Conservation (phyloP, 2,797 vertebrate genomes). For the Austrolebias charrua region DNA sequence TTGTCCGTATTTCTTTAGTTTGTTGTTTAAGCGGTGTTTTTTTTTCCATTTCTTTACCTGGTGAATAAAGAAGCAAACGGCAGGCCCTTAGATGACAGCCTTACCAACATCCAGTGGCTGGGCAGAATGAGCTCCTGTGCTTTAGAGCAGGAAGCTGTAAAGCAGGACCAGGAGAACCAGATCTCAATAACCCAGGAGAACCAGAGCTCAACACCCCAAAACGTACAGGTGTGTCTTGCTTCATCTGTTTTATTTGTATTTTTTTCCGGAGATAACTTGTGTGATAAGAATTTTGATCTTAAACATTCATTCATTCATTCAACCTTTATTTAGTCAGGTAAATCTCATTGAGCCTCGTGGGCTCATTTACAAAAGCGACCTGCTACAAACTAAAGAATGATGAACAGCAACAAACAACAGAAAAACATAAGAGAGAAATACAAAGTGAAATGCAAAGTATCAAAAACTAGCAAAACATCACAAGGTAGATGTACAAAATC, state of each 20-base stretch:
- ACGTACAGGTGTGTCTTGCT: slow-evolving; percentile 55
- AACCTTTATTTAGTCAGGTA: no score
- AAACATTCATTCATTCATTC: no score
- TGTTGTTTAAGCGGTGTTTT: not conserved
- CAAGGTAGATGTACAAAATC: no score
- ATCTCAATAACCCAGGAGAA: slow-evolving; percentile 60
- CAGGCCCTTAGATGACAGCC: slow-evolving; percentile 83
- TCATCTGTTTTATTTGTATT: no score
- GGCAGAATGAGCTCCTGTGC: slow-evolving; percentile 83
- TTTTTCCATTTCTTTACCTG: slow-evolving; percentile 15
- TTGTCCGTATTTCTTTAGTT: not conserved
- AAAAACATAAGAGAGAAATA: no score
- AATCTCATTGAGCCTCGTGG: no score
- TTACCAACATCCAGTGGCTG: slow-evolving; percentile 93
- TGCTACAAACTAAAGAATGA: no score
- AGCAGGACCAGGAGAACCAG: slow-evolving; percentile 83
- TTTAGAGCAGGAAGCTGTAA: slow-evolving; percentile 67
- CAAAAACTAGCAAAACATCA: no score
- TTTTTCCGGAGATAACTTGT: no score
- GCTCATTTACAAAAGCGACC: no score
- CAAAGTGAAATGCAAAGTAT: no score
- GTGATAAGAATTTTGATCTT: not conserved
- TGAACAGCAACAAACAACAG: no score
- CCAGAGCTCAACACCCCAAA: not conserved
- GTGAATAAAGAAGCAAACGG: slow-evolving; percentile 69